These are phyloP conservation scores for Periophthalmodon schlosseri DNA, from an alignment of 2,113 vertebrate species.

Conservation along the genomic window DNA sequence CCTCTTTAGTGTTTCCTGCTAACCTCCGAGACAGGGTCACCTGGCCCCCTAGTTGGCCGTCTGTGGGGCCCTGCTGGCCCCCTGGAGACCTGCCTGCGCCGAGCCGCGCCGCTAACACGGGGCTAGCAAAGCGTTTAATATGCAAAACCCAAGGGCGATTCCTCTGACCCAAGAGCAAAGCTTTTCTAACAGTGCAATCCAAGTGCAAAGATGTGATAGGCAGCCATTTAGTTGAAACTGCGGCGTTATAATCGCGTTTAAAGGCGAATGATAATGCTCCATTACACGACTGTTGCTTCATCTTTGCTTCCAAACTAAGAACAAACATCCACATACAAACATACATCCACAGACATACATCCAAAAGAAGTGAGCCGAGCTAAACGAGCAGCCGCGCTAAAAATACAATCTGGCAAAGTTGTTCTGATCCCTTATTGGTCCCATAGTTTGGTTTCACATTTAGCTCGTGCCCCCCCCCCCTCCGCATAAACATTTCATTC, in stretches of 20 bases:
- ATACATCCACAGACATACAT: conserved; percentile 67
- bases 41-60: conserved; percentile 74
- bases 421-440: conserved; percentile 80
- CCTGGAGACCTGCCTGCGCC: conserved; percentile 74
- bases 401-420: conserved; percentile 83
- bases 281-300: conserved; percentile 15
- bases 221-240: conserved; percentile 48
- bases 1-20: conserved; percentile 78
- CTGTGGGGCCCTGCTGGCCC: conserved; percentile 78
- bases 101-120: conserved; percentile 66
- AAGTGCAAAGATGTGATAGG: conserved; percentile 55
- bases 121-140: conserved; percentile 72
- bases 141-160: conserved; percentile 65
- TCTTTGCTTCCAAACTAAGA: conserved; percentile 60
- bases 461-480: conserved; percentile 80
- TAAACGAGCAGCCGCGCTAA: conserved; percentile 76
- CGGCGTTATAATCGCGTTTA: conserved; percentile 30
- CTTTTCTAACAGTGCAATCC: conserved; percentile 66
- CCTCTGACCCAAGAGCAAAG: conserved; percentile 70
- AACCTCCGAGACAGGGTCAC: conserved; percentile 77
- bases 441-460: conserved; percentile 84
- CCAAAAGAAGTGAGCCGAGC: conserved; percentile 60
- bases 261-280: conserved; percentile 10
- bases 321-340: conserved; percentile 63
- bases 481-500: conserved; percentile 82